Base-by-base conservation (phyloP, 2,113 vertebrate genomes). In the Isurus oxyrinchus region DNA sequence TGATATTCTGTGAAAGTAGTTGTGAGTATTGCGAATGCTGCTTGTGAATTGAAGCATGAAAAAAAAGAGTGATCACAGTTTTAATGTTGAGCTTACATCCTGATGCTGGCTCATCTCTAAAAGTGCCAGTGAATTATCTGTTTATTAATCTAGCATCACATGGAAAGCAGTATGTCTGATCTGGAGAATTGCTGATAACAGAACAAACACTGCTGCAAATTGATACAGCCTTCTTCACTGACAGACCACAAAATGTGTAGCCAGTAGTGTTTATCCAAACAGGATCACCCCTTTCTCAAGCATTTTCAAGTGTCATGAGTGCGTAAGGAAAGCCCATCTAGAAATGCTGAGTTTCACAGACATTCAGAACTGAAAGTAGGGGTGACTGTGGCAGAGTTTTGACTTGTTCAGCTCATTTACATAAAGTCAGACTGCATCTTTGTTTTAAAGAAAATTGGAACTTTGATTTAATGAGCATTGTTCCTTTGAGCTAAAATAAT, bases 151-250 rank as follows among this genome's bases (percentile, higher is more conserved):
- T 67, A 66, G 40, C 61, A 95, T 25, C 21, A 67, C 0, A 7
- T 49, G 61, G 19, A 67, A 40, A 27, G 10, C 8, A 3, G 93
- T 44, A 44, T 5, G 63, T 67, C 21, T 67, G 59, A 95, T 95
- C 93, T 13, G n/a, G 67, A 94, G 59, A 94, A 49, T 7, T 94
- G 59, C 91, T 94, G 91, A 67, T 94, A 95, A 67, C 93, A 40
- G 93, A 66, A 95, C 93, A 95, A 95, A 95, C 61, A 49, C 31
- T 27, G 49, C 93, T 95, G 93, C 93, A 95, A 95, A 7, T 35
- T 5, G 63, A 72, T 95, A 53, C 44, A 53, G 55, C 44, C 49
- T 19, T 72, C 67, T 53, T 95, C 94, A 53, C 44, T 55, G 44
- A 72, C 94, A 95, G 91, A n/a, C n/a, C 35, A 61, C 66, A 95